A percentile compares a stretch with the other conserved stretches of the same genome.
phyloP scores from a whole-genome alignment of 2,888 invertebrate genomes.

The Baccha elongata region DNA sequence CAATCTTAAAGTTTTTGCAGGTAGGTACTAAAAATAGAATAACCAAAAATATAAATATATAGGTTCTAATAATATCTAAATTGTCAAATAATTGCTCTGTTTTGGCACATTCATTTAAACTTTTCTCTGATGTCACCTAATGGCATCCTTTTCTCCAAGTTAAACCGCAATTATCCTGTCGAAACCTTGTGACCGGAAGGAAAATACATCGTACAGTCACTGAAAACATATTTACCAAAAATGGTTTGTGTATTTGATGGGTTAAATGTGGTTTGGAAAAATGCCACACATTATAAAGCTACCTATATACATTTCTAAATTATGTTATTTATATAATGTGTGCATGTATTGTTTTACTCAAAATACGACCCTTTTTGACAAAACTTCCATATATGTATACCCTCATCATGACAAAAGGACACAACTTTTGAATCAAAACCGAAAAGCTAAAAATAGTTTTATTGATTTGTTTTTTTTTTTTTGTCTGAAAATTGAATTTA shows the following conservation, averaged over 20 bases:
- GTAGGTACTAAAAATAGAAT: background rate
- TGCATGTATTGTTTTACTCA: background rate
- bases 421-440: conserved; percentile 26
- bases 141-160: conserved; percentile 1
- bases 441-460: background rate
- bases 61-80: background rate
- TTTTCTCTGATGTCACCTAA: conserved; percentile 27
- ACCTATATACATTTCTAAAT: background rate
- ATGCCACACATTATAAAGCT: too few species aligned
- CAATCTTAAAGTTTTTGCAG: conserved; percentile 4
- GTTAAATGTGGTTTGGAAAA: background rate
- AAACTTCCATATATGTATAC: background rate
- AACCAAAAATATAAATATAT: too few species aligned
- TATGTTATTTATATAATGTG: background rate
- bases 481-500: background rate
- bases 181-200: background rate
- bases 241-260: conserved; percentile 10
- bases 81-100: conserved; percentile 21
- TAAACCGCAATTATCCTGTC: conserved; percentile 14
- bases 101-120: conserved; percentile 22
- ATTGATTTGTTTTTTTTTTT: conserved; percentile 24
- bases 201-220: background rate
- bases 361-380: conserved; percentile 13
- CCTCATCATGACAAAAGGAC: background rate
- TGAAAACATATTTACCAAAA: background rate